Percentiles rank a stretch among this genome's conserved stretches.
phyloP scores from a whole-genome alignment of 2,113 vertebrate genomes.

The Hippolais icterina region DNA sequence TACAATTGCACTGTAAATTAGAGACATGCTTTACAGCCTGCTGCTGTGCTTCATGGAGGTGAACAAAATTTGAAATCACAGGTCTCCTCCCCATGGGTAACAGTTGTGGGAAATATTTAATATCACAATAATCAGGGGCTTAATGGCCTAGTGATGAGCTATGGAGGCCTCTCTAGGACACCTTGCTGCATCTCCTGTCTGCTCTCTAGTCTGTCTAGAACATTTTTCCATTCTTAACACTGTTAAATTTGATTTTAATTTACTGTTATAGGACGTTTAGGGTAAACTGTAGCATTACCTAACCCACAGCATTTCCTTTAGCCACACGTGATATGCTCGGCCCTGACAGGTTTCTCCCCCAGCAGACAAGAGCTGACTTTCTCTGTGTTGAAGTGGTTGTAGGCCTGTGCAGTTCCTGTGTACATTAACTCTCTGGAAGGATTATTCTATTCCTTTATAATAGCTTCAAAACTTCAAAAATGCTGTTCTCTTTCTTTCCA shows the following conservation, averaged over 20 bases:
- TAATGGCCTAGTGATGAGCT: background rate
- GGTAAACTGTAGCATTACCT: background rate
- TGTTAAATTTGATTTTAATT: background rate
- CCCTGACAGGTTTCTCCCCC: background rate
- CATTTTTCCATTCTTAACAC: background rate
- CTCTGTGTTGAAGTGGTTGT: background rate
- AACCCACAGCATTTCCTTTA: background rate
- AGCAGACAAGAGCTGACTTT: background rate
- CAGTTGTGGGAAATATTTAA: background rate
- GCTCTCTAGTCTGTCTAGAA: background rate
- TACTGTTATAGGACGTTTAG: background rate
- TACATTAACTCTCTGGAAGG: background rate
- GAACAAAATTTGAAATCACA: background rate
- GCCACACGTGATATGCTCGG: background rate
- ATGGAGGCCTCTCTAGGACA: background rate
- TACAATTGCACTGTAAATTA: slow-evolving; percentile 35
- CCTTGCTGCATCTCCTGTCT: background rate
- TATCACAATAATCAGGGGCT: background rate
- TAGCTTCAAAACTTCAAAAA: background rate
- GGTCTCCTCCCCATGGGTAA: background rate
- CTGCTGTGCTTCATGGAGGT: slow-evolving; percentile 19
- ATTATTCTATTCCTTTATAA: background rate
- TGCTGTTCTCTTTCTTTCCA: background rate
- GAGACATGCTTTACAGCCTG: slow-evolving; percentile 11
- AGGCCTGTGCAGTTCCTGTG: background rate